A percentile compares a stretch with the other conserved stretches of the same genome.
phyloP scores from a whole-genome alignment of 2,113 vertebrate species.

The Melanostigma gelatinosum region DNA sequence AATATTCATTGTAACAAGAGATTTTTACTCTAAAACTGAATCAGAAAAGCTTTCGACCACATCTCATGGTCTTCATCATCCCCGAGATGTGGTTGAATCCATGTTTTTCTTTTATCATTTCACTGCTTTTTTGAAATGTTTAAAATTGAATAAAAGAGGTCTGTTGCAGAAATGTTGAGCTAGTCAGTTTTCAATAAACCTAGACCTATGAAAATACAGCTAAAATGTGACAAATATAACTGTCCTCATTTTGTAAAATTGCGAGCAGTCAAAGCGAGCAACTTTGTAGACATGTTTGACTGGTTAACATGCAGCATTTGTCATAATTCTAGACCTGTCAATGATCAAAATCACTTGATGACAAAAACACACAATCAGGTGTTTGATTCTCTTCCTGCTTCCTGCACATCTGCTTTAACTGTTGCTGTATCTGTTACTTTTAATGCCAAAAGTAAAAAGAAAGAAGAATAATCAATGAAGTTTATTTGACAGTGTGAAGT shows the following conservation, averaged over 20 bases:
- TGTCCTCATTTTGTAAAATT: background rate
- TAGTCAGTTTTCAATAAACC: background rate
- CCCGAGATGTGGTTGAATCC: background rate
- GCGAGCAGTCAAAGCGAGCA: background rate
- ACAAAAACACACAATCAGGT: background rate
- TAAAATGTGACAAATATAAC: background rate
- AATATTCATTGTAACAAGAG: background rate
- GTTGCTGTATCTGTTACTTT: background rate
- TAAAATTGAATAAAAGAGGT: no score
- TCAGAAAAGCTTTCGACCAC: background rate
- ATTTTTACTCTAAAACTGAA: background rate
- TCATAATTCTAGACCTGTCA: background rate
- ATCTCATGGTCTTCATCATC: background rate
- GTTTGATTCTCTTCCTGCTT: background rate
- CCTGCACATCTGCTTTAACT: background rate
- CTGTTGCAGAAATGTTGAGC: background rate
- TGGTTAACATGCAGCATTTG: background rate
- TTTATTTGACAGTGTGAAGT: slow-evolving; percentile 2
- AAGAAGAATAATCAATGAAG: background rate
- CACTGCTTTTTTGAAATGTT: no score
- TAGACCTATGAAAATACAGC: background rate
- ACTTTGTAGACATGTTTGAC: background rate
- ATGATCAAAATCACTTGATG: background rate
- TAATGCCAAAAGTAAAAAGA: background rate
- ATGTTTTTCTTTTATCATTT: background rate